Base-by-base conservation (phyloP, 2,888 invertebrate genomes). In the Spialia ferax region DNA sequence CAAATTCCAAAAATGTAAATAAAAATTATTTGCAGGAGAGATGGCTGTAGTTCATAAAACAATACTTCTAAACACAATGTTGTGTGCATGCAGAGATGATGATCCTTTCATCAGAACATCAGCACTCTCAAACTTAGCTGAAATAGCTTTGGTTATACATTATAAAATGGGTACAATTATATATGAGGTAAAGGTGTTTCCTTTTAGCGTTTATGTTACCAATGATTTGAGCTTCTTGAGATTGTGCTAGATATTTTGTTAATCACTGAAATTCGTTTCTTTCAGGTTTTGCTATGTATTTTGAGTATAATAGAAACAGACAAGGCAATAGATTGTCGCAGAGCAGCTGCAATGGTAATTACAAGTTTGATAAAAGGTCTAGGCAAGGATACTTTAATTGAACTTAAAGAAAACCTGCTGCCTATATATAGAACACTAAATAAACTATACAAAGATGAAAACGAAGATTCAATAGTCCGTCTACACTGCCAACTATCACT, bases 111-210 rank as follows among this genome's bases (percentile, higher is more conserved):
- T 98, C 50, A 94, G 97, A 76, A 95, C 97, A 15, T 98, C 98
- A 1, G 96, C 97, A 78, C 90, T 98, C 63, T 97, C 98, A 0
- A 97, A 97, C 85, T 91, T 98, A 52, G 98, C 97, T 0, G 97
- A 98, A 88, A 93, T 98, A 15, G 97, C 97, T 75, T 93, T 95
- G 73, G 95, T 97, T 3, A 87, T 98, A 52, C 95, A 96, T 63
- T 97, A 96, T 79, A 96, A 95, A 77, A 88, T 98, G 5, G 97
- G 97, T 29, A 89, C 95, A 68, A 95, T 96, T 68, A 90, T 97
- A 65, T 95, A 95, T 73, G 98, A 98, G 95, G 97, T 97, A 74
- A 73, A 65, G 6, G 48, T 2, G 18, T 45, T 35, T 35, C 8
- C 13, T 35, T 60, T 4, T 48, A 7, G 6, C 18, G n/a, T 52